phyloP scores from a whole-genome alignment of 2,888 invertebrate species.

The Argyresthia albistria region DNA sequence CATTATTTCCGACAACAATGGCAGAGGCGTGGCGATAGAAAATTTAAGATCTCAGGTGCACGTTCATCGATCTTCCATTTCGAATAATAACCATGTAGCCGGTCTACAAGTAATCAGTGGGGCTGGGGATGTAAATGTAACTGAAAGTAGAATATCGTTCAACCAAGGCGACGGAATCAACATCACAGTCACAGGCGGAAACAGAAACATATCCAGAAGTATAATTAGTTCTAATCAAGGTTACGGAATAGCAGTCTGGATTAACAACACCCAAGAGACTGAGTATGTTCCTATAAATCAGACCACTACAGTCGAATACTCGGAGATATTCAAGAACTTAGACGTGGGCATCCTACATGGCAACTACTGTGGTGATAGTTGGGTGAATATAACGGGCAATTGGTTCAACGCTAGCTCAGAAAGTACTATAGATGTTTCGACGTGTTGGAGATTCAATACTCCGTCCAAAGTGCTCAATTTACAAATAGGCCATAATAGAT shows the following conservation, averaged over 20 bases:
- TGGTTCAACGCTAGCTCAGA: constrained; percentile 85
- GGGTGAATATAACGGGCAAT: constrained; percentile 95
- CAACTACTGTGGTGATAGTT: constrained; percentile 89
- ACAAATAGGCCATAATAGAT: constrained; percentile 90
- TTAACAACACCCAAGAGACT: constrained; percentile 85
- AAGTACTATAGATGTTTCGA: constrained; percentile 85
- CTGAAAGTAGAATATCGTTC: constrained; percentile 89
- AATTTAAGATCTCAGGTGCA: constrained; percentile 92
- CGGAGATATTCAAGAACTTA: constrained; percentile 88
- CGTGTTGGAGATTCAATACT: constrained; percentile 81
- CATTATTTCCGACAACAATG: constrained; percentile 89
- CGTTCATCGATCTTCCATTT: constrained; percentile 85
- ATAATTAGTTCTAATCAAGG: constrained; percentile 90
- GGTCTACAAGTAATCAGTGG: constrained; percentile 93
- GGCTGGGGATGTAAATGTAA: constrained; percentile 94
- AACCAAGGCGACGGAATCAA: constrained; percentile 97
- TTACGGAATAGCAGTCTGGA: constrained; percentile 90
- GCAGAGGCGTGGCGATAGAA: constrained; percentile 95
- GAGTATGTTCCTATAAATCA: constrained; percentile 88
- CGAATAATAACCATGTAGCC: constrained; percentile 90
- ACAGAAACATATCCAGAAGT: constrained; percentile 90
- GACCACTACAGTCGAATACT: constrained; percentile 89
- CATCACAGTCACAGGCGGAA: constrained; percentile 95
- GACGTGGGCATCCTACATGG: constrained; percentile 93
- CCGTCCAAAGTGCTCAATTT: constrained; percentile 70